Evolutionary conservation across 2,113 vertebrate species (phyloP), one percentile per base, ranked within the genome.

Genomic region (Monarcha castaneiventris): DNA sequence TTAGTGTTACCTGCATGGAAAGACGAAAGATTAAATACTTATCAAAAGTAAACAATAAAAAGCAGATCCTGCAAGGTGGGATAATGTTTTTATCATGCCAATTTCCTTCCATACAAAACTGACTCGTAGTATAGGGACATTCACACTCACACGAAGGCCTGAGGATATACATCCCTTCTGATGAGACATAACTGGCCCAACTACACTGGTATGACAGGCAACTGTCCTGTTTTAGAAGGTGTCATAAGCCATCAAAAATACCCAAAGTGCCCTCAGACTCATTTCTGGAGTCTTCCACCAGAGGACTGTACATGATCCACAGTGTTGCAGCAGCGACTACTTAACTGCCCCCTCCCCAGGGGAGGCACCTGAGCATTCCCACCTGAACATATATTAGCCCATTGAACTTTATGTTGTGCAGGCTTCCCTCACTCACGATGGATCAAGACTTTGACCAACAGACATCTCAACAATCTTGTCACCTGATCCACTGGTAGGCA

Each of bases 401-500:
- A 46, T 3, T 20, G 25, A 41, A 66, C 25, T 58, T n/a, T 10
- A 13, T 29, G 2, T n/a, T 39, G 23, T 16, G 20, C 35, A 56
- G 35, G 20, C 19, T 75, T 49, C 51, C n/a, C 25, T 66, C 19
- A 49, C 6, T 19, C 39, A 16, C 4, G 5, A 5, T 5, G 29
- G 59, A 48, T 23, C 41, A 22, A 20, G 30, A 30, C 12, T 55
- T 74, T 64, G 29, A 48, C 23, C 49, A 39, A 23, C 1, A 5
- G 14, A 29, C 7, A 39, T 17, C 0, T 0, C n/a, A 74, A 29
- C 14, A 55, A 39, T 18, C 41, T 56, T 7, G 13, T 16, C 1
- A 0, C 30, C 30, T 41, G 41, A 48, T 19, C 41, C 41, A n/a
- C 18, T 29, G 12, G n/a, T 16, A 12, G 29, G 12, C 27, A 25